phyloP scores from a whole-genome alignment of 2,888 invertebrate species.

The Pyrgus malvae region DNA sequence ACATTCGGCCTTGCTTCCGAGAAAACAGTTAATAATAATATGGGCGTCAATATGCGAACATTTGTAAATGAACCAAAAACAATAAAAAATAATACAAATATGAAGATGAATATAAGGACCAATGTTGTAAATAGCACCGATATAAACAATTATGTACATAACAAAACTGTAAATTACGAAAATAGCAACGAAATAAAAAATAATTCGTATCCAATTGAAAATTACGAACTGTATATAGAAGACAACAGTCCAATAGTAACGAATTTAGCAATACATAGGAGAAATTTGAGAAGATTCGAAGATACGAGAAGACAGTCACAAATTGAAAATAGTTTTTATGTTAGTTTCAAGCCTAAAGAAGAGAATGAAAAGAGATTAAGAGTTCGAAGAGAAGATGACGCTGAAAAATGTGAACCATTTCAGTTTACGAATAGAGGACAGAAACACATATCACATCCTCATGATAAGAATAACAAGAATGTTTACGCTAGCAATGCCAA shows the following conservation, averaged over 20 bases:
- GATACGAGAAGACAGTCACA: slow-evolving; percentile 29
- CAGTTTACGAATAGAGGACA: slow-evolving; percentile 37
- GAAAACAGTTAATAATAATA: slow-evolving; percentile 59
- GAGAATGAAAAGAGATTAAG: slow-evolving; percentile 36
- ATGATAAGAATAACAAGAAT: slow-evolving; percentile 43
- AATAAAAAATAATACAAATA: slow-evolving; percentile 40
- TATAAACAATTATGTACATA: slow-evolving; percentile 30
- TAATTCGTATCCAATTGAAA: slow-evolving; percentile 14
- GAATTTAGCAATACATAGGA: slow-evolving; percentile 44
- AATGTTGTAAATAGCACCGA: slow-evolving; percentile 39
- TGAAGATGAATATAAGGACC: slow-evolving; percentile 43
- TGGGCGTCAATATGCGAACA: slow-evolving; percentile 33
- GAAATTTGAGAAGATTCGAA: slow-evolving; percentile 36
- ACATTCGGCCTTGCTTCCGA: slow-evolving; percentile 51
- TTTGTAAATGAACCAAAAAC: slow-evolving; percentile 36
- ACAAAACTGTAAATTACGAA: slow-evolving; percentile 31
- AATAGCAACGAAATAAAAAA: slow-evolving; percentile 23
- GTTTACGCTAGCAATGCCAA: slow-evolving; percentile 57
- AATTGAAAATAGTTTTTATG: slow-evolving; percentile 27
- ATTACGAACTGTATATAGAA: slow-evolving; percentile 45
- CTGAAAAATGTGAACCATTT: slow-evolving; percentile 52
- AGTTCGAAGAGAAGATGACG: slow-evolving; percentile 48
- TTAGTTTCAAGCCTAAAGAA: slow-evolving; percentile 17
- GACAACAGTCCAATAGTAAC: slow-evolving; percentile 39
- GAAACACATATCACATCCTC: slow-evolving; percentile 53